phyloP scores from a whole-genome alignment of 2,888 invertebrate species.

The Chloromyia formosa region DNA sequence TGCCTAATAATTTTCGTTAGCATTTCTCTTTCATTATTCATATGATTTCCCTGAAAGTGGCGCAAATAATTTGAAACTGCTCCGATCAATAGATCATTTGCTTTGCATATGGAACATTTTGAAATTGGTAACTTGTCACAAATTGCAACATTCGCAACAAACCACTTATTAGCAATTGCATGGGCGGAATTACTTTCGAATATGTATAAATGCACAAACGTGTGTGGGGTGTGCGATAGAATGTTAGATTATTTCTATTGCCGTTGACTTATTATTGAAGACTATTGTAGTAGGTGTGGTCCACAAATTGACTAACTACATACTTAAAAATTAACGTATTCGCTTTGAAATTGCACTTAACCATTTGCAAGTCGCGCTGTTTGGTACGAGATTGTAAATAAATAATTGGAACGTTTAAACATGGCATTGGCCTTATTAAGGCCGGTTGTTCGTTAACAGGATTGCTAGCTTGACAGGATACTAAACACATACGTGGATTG shows the following conservation, averaged over 20 bases:
- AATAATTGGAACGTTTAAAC: too few species aligned
- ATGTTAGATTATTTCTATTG: neutral
- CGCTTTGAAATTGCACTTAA: neutral
- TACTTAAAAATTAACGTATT: slow-evolving; percentile 4
- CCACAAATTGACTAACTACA: neutral
- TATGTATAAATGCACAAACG: neutral
- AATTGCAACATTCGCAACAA: slow-evolving; percentile 16
- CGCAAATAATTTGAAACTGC: neutral
- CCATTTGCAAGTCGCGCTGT: too few species aligned
- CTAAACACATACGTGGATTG: too few species aligned
- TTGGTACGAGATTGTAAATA: too few species aligned
- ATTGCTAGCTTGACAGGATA: too few species aligned
- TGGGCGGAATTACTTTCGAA: neutral
- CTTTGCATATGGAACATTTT: slow-evolving; percentile 14
- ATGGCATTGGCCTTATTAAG: too few species aligned
- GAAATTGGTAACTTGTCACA: slow-evolving; percentile 16
- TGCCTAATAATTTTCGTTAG: slow-evolving; percentile 2
- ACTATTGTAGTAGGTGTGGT: neutral
- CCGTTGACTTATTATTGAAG: neutral
- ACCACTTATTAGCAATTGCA: slow-evolving; percentile 8
- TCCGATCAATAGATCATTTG: slow-evolving; percentile 21
- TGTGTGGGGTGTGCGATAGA: neutral
- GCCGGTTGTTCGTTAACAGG: too few species aligned
- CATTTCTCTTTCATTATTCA: slow-evolving; percentile 15
- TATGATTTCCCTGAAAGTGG: slow-evolving; percentile 4